phyloP scores from a whole-genome alignment of 2,888 invertebrate species.

The Dinocampus coccinellae region DNA sequence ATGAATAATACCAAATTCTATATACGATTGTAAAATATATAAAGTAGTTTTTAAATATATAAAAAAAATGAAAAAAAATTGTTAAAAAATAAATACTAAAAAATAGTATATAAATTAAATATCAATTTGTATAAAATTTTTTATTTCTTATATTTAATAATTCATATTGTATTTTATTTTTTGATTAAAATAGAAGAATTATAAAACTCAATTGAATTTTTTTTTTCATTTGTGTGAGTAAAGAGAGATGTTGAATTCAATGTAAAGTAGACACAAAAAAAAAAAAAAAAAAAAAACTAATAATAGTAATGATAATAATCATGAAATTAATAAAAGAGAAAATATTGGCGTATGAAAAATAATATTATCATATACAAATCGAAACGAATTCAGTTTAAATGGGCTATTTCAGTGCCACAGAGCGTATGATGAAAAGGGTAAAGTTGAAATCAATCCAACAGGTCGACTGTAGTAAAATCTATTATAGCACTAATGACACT shows the following conservation, averaged over 20 bases:
- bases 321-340: not conserved
- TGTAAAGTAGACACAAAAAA: not conserved
- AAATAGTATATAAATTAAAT: not conserved
- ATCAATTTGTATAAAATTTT: too few relatives aligned
- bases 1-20: constrained; percentile 1
- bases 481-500: constrained; percentile 2
- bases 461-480: not conserved
- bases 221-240: not conserved
- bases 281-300: not conserved
- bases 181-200: too few relatives aligned
- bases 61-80: not conserved
- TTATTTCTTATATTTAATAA: too few relatives aligned
- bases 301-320: not conserved
- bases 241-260: not conserved
- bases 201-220: too few relatives aligned
- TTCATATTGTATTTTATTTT: too few relatives aligned
- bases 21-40: constrained; percentile 6
- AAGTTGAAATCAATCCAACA: not conserved
- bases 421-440: not conserved
- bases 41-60: not conserved
- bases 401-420: not conserved
- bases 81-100: not conserved
- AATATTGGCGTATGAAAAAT: not conserved
- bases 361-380: not conserved
- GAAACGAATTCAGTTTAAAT: not conserved